Evolutionary conservation across 2,113 vertebrate genomes (phyloP).

Genomic region (Mystacornis crossleyi): DNA sequence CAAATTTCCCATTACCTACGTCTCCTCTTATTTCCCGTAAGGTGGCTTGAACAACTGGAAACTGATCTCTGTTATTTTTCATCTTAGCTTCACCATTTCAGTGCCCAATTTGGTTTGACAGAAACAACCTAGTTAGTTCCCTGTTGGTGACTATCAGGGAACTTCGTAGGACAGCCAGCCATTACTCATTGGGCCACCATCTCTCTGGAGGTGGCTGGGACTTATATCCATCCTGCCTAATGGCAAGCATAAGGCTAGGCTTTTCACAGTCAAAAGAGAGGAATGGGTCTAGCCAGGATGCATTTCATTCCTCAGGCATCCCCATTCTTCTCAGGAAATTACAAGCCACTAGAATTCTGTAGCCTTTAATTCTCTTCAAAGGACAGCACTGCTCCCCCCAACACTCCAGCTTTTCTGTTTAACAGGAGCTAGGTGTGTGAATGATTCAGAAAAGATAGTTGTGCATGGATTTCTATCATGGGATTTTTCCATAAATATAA

Average conservation of each 20-base stretch:
- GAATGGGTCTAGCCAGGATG: not conserved
- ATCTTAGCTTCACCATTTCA: not conserved
- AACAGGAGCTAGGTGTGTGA: not conserved
- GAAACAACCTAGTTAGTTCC: not conserved
- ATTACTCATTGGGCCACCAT: not conserved
- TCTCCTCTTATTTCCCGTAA: not conserved
- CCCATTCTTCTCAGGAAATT: not conserved
- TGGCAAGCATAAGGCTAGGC: not conserved
- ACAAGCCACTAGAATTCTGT: not conserved
- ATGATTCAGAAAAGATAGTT: not conserved
- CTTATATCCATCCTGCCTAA: not conserved
- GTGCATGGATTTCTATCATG: not conserved
- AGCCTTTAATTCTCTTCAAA: not conserved
- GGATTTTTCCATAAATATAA: not conserved
- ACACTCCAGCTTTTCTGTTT: not conserved
- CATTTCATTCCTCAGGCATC: not conserved
- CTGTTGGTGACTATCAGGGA: not conserved
- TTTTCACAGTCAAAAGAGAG: not conserved
- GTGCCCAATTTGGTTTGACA: not conserved
- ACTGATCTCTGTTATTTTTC: not conserved
- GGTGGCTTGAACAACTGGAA: not conserved
- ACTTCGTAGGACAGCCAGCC: not conserved
- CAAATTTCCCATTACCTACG: not conserved
- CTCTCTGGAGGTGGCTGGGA: not conserved
- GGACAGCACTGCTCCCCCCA: not conserved